These are phyloP conservation scores for Chauna torquata DNA, from an alignment of 2,113 vertebrate species.

Conservation along the genomic window DNA sequence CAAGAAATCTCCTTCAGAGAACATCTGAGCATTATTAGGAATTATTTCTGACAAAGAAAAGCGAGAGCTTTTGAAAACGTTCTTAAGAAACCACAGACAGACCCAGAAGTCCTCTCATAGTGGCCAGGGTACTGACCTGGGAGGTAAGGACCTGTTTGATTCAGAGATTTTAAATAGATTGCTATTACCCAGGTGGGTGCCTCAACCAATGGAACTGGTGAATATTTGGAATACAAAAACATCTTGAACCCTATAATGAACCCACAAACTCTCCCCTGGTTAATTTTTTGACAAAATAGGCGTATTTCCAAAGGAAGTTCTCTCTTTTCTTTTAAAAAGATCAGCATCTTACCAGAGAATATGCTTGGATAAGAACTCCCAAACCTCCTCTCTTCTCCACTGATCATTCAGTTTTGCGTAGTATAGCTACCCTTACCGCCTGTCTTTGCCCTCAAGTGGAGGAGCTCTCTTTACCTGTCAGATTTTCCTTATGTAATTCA, in stretches of 20 bases:
- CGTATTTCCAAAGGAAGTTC: background rate
- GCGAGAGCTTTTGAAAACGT: background rate
- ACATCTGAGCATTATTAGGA: background rate
- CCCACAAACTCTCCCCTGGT: background rate
- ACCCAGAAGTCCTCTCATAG: background rate
- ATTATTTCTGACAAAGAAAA: background rate
- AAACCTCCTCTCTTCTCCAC: background rate
- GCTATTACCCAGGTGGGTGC: background rate
- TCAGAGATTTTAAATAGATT: background rate
- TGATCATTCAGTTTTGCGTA: background rate
- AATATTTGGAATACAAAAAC: background rate
- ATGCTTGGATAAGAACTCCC: background rate
- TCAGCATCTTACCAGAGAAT: background rate
- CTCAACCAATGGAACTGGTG: background rate
- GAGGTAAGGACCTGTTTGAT: background rate
- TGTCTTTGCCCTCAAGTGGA: background rate
- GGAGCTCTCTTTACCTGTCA: conserved; percentile 78
- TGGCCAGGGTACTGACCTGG: background rate
- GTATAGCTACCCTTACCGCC: background rate
- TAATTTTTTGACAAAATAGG: background rate
- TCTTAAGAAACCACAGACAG: background rate
- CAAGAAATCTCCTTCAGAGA: background rate
- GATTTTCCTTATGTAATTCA: conserved; percentile 83
- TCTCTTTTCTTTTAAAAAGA: background rate
- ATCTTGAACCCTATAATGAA: background rate